A percentile compares a stretch with the other conserved stretches of the same genome.
phyloP scores from a whole-genome alignment of 2,113 vertebrate species.

The Corythornis cristatus region DNA sequence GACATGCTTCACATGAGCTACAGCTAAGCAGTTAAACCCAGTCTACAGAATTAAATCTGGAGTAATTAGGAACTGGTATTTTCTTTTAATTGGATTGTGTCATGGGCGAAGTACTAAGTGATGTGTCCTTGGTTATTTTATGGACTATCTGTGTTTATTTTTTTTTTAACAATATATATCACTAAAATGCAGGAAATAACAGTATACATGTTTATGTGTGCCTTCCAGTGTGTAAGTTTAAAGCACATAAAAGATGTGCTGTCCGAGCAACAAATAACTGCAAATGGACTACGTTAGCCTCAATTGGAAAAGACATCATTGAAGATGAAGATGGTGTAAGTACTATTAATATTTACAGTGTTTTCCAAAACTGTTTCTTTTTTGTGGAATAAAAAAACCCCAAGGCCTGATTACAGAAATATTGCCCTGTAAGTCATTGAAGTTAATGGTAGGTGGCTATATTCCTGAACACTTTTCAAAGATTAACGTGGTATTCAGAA shows the following conservation, averaged over 20 bases:
- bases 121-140: neutral
- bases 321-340: conserved; percentile 97
- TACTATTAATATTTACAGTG: neutral
- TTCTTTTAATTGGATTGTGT: neutral
- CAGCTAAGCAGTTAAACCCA: neutral
- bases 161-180: neutral
- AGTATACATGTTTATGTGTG: neutral
- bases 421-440: neutral
- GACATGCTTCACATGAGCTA: neutral
- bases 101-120: neutral
- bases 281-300: conserved; percentile 97
- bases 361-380: neutral
- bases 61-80: neutral
- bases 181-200: neutral
- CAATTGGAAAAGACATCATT: conserved; percentile 95
- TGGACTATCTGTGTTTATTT: neutral
- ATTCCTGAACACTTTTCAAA: neutral
- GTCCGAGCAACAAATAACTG: conserved; percentile 97
- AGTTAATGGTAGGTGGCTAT: neutral
- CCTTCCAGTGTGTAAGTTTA: conserved; percentile 95
- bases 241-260: conserved; percentile 97
- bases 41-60: neutral
- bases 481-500: neutral
- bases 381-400: neutral
- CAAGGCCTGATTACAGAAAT: neutral